A percentile compares a stretch with the other conserved stretches of the same genome.
phyloP scores from a whole-genome alignment of 2,888 invertebrate genomes.

The Leucania comma region DNA sequence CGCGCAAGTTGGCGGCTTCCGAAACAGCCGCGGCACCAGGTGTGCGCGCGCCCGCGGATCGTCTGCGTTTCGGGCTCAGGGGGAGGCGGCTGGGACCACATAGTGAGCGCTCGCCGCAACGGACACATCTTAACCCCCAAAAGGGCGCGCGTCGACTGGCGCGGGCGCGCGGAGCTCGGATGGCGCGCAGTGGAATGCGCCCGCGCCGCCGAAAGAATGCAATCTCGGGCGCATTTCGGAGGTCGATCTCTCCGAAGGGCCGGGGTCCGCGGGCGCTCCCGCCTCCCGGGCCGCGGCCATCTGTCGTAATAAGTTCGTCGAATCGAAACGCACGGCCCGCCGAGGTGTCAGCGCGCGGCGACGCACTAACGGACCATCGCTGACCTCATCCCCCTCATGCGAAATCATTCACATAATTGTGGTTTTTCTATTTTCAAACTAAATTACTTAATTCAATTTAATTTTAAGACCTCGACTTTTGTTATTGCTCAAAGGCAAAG shows the following conservation, averaged over 20 bases:
- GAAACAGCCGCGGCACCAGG: conserved; percentile 79
- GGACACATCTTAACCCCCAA: conserved; percentile 91
- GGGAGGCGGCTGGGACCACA: conserved; percentile 90
- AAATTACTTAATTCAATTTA: conserved; percentile 47
- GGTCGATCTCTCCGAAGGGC: conserved; percentile 90
- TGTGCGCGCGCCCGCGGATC: conserved; percentile 81
- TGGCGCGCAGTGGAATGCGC: conserved; percentile 90
- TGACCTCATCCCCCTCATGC: conserved; percentile 83
- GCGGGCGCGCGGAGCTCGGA: conserved; percentile 87
- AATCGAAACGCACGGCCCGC: conserved; percentile 86
- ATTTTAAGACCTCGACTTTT: conserved; percentile 3
- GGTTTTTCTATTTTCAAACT: conserved; percentile 42
- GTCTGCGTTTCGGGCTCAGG: conserved; percentile 80
- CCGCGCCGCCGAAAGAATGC: conserved; percentile 91
- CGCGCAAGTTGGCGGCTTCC: conserved; percentile 82
- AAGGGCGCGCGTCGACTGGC: conserved; percentile 90
- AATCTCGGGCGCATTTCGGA: conserved; percentile 91
- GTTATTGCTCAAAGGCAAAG: conserved; percentile 1
- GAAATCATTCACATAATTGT: conserved; percentile 78
- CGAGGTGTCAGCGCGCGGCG: conserved; percentile 80
- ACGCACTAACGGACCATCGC: conserved; percentile 82
- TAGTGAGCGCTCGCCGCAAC: conserved; percentile 88
- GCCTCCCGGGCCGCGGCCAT: conserved; percentile 87
- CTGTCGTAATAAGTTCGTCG: conserved; percentile 91
- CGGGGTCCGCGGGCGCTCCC: conserved; percentile 86